A percentile compares a stretch with the other conserved stretches of the same genome.
These are phyloP conservation scores for Loxodonta africana DNA, from an alignment of 2,113 vertebrate genomes.

Conservation along the genomic window DNA sequence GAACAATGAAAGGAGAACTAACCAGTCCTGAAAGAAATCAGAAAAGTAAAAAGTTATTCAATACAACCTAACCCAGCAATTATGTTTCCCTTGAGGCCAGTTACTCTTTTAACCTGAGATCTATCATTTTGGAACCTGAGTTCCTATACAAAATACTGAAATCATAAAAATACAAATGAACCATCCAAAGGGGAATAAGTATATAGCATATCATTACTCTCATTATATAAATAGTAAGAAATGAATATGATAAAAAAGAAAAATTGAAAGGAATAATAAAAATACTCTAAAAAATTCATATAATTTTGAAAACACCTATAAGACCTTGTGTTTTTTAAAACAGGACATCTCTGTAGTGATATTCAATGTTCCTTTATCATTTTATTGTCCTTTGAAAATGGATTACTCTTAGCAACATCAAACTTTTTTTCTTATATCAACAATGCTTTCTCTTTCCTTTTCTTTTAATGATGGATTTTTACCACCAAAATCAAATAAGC, in stretches of 20 bases:
- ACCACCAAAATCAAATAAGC: neutral
- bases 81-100: neutral
- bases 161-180: neutral
- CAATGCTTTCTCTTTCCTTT: neutral
- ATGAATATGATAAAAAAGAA: neutral
- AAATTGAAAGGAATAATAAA: neutral
- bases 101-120: slow-evolving; percentile 40
- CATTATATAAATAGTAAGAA: neutral
- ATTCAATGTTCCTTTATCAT: neutral
- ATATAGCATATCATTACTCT: neutral
- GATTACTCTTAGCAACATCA: neutral
- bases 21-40: neutral
- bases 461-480: neutral
- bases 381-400: neutral
- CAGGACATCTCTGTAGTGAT: neutral
- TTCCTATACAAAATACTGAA: neutral
- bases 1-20: neutral
- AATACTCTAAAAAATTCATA: neutral
- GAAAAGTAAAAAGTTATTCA: neutral
- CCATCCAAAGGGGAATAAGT: neutral
- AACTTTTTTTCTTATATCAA: neutral
- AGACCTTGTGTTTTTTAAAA: neutral
- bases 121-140: neutral
- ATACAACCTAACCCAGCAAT: neutral
- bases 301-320: neutral